Evolutionary conservation across 2,113 vertebrate species (phyloP).

Genomic region (Daubentonia madagascariensis): DNA sequence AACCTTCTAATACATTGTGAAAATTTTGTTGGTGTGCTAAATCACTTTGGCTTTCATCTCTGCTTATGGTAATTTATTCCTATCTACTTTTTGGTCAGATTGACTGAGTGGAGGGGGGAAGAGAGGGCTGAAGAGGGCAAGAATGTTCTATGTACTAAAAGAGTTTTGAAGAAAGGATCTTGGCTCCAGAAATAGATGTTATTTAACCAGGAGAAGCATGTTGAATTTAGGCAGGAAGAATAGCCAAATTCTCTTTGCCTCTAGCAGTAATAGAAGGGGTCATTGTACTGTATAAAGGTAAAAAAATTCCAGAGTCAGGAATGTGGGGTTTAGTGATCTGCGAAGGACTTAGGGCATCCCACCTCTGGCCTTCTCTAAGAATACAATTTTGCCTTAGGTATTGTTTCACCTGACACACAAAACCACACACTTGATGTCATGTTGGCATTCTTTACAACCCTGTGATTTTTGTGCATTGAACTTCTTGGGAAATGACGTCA

Average conservation of each 20-base stretch:
- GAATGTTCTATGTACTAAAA: neutral
- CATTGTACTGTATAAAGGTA: neutral
- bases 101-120: neutral
- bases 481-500: neutral
- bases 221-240: neutral
- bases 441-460: neutral
- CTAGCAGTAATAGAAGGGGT: neutral
- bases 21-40: neutral
- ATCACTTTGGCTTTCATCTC: neutral
- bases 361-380: neutral
- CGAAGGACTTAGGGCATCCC: neutral
- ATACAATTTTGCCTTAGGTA: neutral
- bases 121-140: neutral
- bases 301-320: neutral
- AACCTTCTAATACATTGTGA: neutral
- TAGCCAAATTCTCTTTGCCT: neutral
- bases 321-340: neutral
- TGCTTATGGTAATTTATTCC: conserved; percentile 29
- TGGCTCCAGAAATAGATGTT: neutral
- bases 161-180: neutral
- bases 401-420: neutral
- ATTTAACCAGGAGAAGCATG: neutral
- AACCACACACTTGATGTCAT: neutral
- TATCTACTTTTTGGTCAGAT: neutral
- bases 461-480: neutral